Evolutionary conservation across 1,140 invertebrate genomes (phyloP).

Genomic region (Epicauta chinensis): DNA sequence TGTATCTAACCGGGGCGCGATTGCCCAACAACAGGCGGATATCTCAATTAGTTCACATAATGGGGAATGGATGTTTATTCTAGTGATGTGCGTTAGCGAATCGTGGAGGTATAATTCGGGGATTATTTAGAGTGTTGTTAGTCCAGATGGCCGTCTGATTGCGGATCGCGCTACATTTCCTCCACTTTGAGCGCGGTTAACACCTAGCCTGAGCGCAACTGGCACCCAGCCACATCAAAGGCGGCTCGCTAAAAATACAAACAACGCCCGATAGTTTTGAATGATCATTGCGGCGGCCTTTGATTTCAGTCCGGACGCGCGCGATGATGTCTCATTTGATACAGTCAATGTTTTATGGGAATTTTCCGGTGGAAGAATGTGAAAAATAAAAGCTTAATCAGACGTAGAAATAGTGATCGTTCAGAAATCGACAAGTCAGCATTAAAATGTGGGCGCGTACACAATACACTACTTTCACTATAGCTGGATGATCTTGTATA

Average conservation of each 20-base stretch:
- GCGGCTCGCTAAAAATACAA: slow-evolving; percentile 34
- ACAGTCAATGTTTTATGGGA: slow-evolving; percentile 23
- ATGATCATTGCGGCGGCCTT: slow-evolving; percentile 24
- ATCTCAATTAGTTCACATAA: slow-evolving; percentile 3
- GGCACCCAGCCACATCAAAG: slow-evolving; percentile 32
- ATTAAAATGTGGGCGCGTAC: slow-evolving; percentile 7
- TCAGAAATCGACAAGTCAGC: slow-evolving; percentile 16
- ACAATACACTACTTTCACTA: slow-evolving; percentile 18
- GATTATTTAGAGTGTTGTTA: slow-evolving; percentile 19
- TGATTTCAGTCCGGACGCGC: slow-evolving; percentile 29
- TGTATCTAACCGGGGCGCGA: slow-evolving; percentile 4
- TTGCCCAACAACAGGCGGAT: neutral
- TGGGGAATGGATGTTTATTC: slow-evolving; percentile 6
- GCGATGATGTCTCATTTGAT: slow-evolving; percentile 31
- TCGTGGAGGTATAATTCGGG: slow-evolving; percentile 13
- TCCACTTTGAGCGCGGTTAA: slow-evolving; percentile 34
- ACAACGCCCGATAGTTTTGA: slow-evolving; percentile 25
- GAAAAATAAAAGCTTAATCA: no score
- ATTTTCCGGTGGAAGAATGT: slow-evolving; percentile 19
- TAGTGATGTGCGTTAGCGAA: slow-evolving; percentile 6
- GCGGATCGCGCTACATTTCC: slow-evolving; percentile 29
- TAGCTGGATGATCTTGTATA: slow-evolving; percentile 12
- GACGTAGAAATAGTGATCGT: no score
- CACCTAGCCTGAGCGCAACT: slow-evolving; percentile 32
- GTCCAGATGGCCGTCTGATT: slow-evolving; percentile 20